Evolutionary conservation across 2,797 vertebrate genomes (phyloP).

Genomic region (Capromys pilorides): DNA sequence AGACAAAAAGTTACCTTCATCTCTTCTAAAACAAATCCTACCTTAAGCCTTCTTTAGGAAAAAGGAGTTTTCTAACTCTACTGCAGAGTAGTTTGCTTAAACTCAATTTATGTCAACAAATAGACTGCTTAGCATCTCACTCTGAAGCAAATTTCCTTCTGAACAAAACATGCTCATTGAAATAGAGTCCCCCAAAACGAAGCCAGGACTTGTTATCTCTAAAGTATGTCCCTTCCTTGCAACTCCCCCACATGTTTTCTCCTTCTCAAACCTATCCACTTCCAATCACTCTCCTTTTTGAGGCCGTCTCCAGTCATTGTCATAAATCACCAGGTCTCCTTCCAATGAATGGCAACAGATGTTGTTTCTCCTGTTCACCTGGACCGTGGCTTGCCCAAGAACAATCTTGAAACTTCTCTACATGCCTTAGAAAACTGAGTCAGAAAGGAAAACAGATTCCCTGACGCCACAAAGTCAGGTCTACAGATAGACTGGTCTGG

Average conservation of each 20-base stretch:
- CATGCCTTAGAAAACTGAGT: constrained; percentile 17
- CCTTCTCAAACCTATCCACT: background rate
- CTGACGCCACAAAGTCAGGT: constrained; percentile 34
- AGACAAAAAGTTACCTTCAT: constrained; percentile 37
- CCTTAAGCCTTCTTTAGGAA: constrained; percentile 64
- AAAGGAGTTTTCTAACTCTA: constrained; percentile 50
- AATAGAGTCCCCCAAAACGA: background rate
- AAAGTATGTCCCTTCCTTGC: background rate
- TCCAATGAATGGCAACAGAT: background rate
- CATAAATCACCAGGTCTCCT: background rate
- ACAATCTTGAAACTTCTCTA: background rate
- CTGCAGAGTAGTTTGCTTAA: constrained; percentile 55
- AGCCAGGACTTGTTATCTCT: constrained; percentile 11
- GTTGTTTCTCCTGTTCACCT: background rate
- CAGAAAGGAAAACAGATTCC: constrained; percentile 46
- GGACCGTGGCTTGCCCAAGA: background rate
- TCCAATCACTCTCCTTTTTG: constrained; percentile 46
- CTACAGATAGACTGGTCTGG: constrained; percentile 5
- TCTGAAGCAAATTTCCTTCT: constrained; percentile 59
- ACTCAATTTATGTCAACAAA: constrained; percentile 68
- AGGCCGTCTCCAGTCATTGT: constrained; percentile 28
- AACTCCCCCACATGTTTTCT: background rate
- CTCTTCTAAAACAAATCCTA: constrained; percentile 20
- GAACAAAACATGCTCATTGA: constrained; percentile 47
- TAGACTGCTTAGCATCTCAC: constrained; percentile 56